These are phyloP conservation scores for Eufriesea mexicana DNA, from an alignment of 1,140 invertebrate species.

Conservation along the genomic window DNA sequence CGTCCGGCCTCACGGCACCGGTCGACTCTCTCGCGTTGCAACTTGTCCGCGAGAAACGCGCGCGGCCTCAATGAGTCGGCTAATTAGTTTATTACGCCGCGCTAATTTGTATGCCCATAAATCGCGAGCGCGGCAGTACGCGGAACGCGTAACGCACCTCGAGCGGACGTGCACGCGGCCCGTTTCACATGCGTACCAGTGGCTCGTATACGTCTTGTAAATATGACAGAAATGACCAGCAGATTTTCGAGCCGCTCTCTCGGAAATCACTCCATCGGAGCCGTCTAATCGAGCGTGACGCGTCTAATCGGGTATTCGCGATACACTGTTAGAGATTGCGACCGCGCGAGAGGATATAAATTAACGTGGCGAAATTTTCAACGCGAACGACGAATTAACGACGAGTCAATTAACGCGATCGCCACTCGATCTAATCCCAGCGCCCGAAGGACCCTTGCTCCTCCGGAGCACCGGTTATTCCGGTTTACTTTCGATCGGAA, in stretches of 20 bases:
- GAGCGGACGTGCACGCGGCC: no score
- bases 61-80: constrained; percentile 70
- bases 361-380: constrained; percentile 31
- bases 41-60: constrained; percentile 45
- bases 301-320: constrained; percentile 63
- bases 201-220: constrained; percentile 29
- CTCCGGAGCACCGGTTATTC: background rate
- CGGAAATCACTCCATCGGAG: constrained; percentile 51
- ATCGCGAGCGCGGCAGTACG: constrained; percentile 51
- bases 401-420: constrained; percentile 46
- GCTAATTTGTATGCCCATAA: constrained; percentile 73
- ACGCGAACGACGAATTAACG: constrained; percentile 40
- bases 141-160: constrained; percentile 9
- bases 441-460: background rate
- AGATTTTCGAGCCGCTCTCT: constrained; percentile 46
- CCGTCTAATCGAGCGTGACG: constrained; percentile 64
- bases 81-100: constrained; percentile 77
- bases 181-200: background rate
- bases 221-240: constrained; percentile 56
- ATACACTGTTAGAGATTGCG: constrained; percentile 44
- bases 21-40: constrained; percentile 21
- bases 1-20: background rate
- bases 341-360: constrained; percentile 49
- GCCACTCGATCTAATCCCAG: background rate
- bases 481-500: background rate